These are phyloP conservation scores for Ranitomeya variabilis DNA, from an alignment of 2,113 vertebrate species.

Conservation along the genomic window DNA sequence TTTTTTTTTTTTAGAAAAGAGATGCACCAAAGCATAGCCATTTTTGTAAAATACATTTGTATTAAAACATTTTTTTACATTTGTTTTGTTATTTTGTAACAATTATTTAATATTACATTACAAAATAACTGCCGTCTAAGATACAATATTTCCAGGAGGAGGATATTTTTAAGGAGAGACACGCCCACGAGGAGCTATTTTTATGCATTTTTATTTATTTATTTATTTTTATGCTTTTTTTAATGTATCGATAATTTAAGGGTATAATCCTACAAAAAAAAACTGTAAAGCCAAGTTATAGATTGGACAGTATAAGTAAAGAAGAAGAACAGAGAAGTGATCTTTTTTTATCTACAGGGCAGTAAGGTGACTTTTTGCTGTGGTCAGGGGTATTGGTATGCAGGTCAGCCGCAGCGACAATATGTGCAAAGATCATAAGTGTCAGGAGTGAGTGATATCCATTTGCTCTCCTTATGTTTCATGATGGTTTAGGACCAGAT, in stretches of 20 bases:
- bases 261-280: not conserved
- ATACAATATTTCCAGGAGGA: too few relatives aligned
- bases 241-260: not conserved
- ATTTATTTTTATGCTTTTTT: not conserved
- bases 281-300: not conserved
- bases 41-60: too few relatives aligned
- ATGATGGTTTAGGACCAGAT: not conserved
- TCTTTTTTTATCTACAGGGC: too few relatives aligned
- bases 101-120: too few relatives aligned
- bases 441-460: not conserved
- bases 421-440: not conserved
- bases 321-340: not conserved
- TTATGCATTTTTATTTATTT: not conserved
- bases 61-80: too few relatives aligned
- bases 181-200: not conserved
- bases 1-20: too few relatives aligned
- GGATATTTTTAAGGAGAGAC: too few relatives aligned
- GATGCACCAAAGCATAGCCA: too few relatives aligned
- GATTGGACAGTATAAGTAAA: not conserved
- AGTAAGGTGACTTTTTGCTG: not conserved
- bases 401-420: not conserved
- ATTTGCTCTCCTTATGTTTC: conserved; percentile 17
- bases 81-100: too few relatives aligned
- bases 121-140: too few relatives aligned
- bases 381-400: not conserved